Evolutionary conservation across 2,797 vertebrate genomes (phyloP).

Genomic region (Hoplostethus atlanticus): DNA sequence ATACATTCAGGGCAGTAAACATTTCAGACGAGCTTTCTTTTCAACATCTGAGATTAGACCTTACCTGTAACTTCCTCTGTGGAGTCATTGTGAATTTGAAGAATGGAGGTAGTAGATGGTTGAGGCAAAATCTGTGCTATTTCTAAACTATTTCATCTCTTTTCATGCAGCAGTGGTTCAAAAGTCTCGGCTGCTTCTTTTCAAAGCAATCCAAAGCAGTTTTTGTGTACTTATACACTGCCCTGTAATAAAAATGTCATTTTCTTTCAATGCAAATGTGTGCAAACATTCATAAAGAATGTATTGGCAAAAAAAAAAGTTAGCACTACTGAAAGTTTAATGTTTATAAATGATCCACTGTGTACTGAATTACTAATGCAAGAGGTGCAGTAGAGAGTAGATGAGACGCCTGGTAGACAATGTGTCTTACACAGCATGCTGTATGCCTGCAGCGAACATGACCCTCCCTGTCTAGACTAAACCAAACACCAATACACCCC

Average conservation of each 20-base stretch:
- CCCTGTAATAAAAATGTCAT: neutral
- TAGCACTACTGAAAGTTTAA: constrained; percentile 38
- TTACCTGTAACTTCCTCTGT: too few relatives aligned
- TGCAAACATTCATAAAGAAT: constrained; percentile 34
- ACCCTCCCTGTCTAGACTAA: constrained; percentile 58
- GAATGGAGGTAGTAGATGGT: neutral
- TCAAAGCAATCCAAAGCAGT: neutral
- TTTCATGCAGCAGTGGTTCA: constrained; percentile 1
- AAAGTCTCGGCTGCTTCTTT: neutral
- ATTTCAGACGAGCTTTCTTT: neutral
- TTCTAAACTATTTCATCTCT: neutral
- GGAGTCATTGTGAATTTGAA: neutral
- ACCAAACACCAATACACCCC: constrained; percentile 48
- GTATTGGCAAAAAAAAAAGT: constrained; percentile 24
- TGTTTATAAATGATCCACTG: constrained; percentile 54
- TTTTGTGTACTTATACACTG: neutral
- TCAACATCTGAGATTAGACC: too few relatives aligned
- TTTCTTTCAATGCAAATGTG: constrained; percentile 5
- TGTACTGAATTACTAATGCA: constrained; percentile 50
- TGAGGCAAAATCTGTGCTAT: neutral
- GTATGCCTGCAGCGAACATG: constrained; percentile 53
- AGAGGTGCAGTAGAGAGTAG: constrained; percentile 32
- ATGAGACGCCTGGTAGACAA: constrained; percentile 15
- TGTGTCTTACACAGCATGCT: constrained; percentile 15
- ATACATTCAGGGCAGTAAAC: constrained; percentile 6